Percentiles rank a stretch among this genome's conserved stretches.
phyloP scores from a whole-genome alignment of 2,113 vertebrate species.

The Ancistrus triradiatus region DNA sequence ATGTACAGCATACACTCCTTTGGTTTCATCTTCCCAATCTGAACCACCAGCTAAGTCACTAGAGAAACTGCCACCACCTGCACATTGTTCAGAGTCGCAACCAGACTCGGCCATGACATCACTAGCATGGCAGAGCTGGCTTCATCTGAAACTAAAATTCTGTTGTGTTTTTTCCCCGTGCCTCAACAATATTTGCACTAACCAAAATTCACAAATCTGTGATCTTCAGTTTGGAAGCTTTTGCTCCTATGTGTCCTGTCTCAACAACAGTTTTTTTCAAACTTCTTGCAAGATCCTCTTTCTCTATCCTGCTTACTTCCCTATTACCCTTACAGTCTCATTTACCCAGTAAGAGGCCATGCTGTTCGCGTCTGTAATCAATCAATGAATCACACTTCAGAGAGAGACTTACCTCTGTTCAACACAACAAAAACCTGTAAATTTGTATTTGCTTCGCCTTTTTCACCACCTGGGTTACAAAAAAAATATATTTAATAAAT shows the following conservation, averaged over 20 bases:
- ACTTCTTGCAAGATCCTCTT: too few relatives aligned
- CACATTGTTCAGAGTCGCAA: conserved; percentile 4
- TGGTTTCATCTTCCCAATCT: not conserved
- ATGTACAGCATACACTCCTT: conserved; percentile 3
- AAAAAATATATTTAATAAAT: too few relatives aligned
- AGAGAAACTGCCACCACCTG: conserved; percentile 1
- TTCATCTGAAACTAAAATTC: conserved; percentile 7
- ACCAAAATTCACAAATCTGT: too few relatives aligned
- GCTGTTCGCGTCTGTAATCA: too few relatives aligned
- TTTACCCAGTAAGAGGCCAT: too few relatives aligned
- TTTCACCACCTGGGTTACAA: too few relatives aligned
- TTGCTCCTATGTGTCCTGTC: too few relatives aligned
- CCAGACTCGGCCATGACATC: conserved; percentile 4
- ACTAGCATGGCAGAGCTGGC: conserved; percentile 4
- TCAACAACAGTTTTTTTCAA: too few relatives aligned
- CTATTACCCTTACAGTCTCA: too few relatives aligned
- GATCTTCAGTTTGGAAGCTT: too few relatives aligned
- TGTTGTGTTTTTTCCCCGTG: not conserved
- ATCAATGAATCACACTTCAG: not conserved
- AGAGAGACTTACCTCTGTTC: conserved; percentile 6
- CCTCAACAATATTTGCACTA: not conserved
- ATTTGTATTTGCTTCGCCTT: not conserved
- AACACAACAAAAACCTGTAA: conserved; percentile 7
- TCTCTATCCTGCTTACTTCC: too few relatives aligned
- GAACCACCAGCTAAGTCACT: not conserved